Base-by-base conservation (phyloP, 2,888 invertebrate species). In the Mactromeris polynyma region DNA sequence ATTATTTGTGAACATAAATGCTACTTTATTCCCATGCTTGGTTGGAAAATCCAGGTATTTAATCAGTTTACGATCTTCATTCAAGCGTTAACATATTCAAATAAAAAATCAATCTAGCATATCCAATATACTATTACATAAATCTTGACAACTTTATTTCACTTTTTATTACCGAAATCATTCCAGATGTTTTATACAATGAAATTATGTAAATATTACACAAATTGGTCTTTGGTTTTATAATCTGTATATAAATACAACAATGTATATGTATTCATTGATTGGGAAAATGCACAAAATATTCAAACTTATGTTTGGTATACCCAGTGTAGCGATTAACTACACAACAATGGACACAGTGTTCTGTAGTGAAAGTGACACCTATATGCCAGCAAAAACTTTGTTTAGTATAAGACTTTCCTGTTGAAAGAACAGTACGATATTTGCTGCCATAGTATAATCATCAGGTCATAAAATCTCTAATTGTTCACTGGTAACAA, bases 61-160 rank as follows among this genome's bases (percentile, higher is more conserved):
- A 73, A 73, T 73, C 73, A 73, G 33, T 73, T 36, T 33, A 33
- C 31, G 11, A 73, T 73, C 73, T 73, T 26, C n/a, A 64, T 73
- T 73, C 73, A 36, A 73, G 26, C 26, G 33, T 7, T 36, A 36
- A 73, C 33, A 21, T 33, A 14, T 31, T 73, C 19, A 73, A 84
- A 54, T 84, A 73, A 54, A 78, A 84, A 84, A 78, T 78, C 78
- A 84, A 54, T 54, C 78, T 33, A 78, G 84, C 69, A 51, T 78
- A 54, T 46, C 78, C 4, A 78, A 46, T 73, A 51, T 38, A 46
- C n/a, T 78, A 77, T 83, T 38, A 77, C 42, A n/a, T 38, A 11
- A 9, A 77, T 46, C 42, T 4, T 79, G 26, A n/a, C 79, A 42
- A 73, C 73, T 79, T 79, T 40, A 79, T 79, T 79, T 79, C 78